Base-by-base conservation (phyloP, 2,113 vertebrate genomes). In the Cinclus cinclus region DNA sequence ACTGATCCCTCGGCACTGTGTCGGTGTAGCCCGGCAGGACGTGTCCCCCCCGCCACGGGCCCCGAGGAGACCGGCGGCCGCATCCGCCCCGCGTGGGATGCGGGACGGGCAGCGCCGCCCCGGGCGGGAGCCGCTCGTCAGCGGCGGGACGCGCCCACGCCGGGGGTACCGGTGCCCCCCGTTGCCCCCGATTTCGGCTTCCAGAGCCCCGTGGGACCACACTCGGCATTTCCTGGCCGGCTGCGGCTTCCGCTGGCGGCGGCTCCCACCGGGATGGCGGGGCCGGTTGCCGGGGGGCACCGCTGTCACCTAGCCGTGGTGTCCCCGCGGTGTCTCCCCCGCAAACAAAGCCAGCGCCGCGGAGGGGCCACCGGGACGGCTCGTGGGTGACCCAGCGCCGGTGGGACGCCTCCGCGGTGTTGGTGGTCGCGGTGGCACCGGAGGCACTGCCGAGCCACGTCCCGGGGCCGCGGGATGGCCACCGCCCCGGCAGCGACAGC, bases 171-270 rank as follows among this genome's bases (percentile, higher is more conserved):
- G 22, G 25, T 63, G 33, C 5, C 73, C 53, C 20, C 16, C 67
- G 24, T 11, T 78, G 7, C n/a, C 67, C 86, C 59, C 27, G 10
- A 9, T 49, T 52, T 60, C 9, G 4, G 8, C 39, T 85, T 42
- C 33, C 91, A n/a, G 41, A 90, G 30, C 62, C 83, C 73, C 58
- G 6, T 1, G 37, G 49, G 88, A 75, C 10, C 59, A 13, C 55
- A 7, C 10, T 82, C 27, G 64, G 84, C 30, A 95, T 93, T 95
- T 93, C 91, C 94, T 93, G 94, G 64, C 91, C 23, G 21, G n/a
- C 50, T 8, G 10, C 11, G 5, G 87, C 64, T 95, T 88, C 91
- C 75, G 69, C 56, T 84, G 91, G 78, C 62, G 56, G 13, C 56
- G 5, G 78, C 30, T 60, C 33, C 74, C 83, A 42, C 59, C 49